These are phyloP conservation scores for Otis tarda DNA, from an alignment of 2,113 vertebrate genomes.

Conservation along the genomic window DNA sequence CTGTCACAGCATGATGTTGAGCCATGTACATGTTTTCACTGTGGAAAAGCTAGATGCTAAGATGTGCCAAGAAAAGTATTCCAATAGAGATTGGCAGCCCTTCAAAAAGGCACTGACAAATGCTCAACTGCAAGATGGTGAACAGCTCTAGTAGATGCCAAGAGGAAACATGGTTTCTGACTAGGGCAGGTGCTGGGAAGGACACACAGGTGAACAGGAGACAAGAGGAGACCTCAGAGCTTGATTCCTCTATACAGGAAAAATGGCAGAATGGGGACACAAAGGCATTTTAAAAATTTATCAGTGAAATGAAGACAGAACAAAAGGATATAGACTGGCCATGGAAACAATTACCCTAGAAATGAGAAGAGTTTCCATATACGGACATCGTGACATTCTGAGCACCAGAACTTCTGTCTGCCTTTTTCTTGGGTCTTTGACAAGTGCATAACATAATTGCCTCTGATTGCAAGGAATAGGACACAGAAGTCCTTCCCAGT, in stretches of 20 bases:
- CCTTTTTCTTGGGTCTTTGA: not conserved
- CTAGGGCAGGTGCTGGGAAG: not conserved
- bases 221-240: not conserved
- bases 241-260: not conserved
- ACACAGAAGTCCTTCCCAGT: not conserved
- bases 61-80: not conserved
- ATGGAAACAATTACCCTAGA: not conserved
- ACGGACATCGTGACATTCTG: not conserved
- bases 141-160: not conserved
- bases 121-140: not conserved
- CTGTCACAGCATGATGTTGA: not conserved
- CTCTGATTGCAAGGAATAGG: not conserved
- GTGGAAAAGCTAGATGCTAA: not conserved
- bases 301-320: not conserved
- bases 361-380: not conserved
- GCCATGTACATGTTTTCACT: not conserved
- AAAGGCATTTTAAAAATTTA: not conserved
- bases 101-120: not conserved
- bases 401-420: not conserved
- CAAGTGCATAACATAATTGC: not conserved
- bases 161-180: not conserved
- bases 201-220: not conserved
- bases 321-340: not conserved
- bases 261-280: not conserved
- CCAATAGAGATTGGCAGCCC: not conserved